phyloP scores from a whole-genome alignment of 2,797 vertebrate genomes.

The Xerus rutilus region DNA sequence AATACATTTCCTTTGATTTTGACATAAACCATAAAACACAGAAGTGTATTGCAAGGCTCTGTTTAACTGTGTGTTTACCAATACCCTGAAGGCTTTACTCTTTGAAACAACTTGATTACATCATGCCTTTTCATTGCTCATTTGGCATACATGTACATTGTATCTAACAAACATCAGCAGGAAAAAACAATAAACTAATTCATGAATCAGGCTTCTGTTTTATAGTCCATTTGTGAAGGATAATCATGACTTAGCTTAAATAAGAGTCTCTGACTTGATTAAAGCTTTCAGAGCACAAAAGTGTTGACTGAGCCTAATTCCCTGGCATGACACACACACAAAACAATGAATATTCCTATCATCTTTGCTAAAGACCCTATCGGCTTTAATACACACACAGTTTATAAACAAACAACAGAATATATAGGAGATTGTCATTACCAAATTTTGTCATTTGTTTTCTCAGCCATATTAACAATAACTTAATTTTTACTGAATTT shows the following conservation, averaged over 20 bases:
- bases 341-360: neutral
- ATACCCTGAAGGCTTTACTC: slow-evolving; percentile 72
- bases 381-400: neutral
- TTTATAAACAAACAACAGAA: neutral
- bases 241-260: slow-evolving; percentile 58
- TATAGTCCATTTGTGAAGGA: slow-evolving; percentile 26
- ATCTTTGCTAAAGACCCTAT: neutral
- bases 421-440: neutral
- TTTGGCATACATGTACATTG: slow-evolving; percentile 47
- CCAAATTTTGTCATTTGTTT: neutral
- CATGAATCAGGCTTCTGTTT: slow-evolving; percentile 55
- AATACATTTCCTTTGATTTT: slow-evolving; percentile 80
- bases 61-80: slow-evolving; percentile 75
- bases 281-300: slow-evolving; percentile 38
- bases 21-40: slow-evolving; percentile 77
- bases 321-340: neutral
- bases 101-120: slow-evolving; percentile 69
- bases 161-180: slow-evolving; percentile 45
- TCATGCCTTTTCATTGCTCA: slow-evolving; percentile 66
- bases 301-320: slow-evolving; percentile 27
- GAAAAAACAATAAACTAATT: slow-evolving; percentile 19
- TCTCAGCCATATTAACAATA: neutral
- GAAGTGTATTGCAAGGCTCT: slow-evolving; percentile 58
- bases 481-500: slow-evolving; percentile 34
- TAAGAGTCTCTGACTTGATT: slow-evolving; percentile 19